Conservation (phyloP, 2,797 vertebrate species). For the Tangara arthus region DNA sequence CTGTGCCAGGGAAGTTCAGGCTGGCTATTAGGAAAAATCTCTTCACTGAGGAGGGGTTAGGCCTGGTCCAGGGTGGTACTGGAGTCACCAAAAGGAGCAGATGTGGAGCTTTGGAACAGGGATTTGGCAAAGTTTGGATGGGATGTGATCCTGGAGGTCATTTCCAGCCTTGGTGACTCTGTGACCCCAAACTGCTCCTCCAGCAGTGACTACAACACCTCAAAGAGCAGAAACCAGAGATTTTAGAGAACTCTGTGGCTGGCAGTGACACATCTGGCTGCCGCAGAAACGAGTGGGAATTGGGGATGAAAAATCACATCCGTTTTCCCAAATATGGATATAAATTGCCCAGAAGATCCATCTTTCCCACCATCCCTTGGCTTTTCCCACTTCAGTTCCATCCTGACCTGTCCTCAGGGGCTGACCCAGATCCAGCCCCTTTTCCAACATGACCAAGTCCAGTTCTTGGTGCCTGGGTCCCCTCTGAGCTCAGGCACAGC, state of each 20-base stretch:
- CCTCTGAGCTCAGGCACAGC: neutral
- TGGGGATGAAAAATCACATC: neutral
- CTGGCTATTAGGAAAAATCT: neutral
- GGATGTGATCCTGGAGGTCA: neutral
- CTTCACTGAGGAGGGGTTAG: neutral
- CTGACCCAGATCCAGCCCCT: too few relatives aligned
- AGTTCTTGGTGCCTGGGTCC: neutral
- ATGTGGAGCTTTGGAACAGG: neutral
- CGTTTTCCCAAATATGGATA: fast-evolving
- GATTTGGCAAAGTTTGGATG: too few relatives aligned
- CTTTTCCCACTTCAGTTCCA: neutral
- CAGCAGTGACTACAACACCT: neutral
- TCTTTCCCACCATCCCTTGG: neutral
- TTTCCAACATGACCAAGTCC: too few relatives aligned
- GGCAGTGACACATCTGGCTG: neutral
- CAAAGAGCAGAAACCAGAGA: neutral
- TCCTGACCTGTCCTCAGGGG: neutral
- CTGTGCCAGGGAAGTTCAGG: neutral
- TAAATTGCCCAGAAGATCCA: neutral
- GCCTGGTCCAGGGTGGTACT: neutral
- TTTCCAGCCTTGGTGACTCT: neutral
- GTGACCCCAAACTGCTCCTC: neutral
- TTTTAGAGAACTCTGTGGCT: fast-evolving
- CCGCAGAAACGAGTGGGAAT: fast-evolving
- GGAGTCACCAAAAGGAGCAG: neutral